Evolutionary conservation across 2,888 invertebrate species (phyloP).

Genomic region (Harmothoe impar): DNA sequence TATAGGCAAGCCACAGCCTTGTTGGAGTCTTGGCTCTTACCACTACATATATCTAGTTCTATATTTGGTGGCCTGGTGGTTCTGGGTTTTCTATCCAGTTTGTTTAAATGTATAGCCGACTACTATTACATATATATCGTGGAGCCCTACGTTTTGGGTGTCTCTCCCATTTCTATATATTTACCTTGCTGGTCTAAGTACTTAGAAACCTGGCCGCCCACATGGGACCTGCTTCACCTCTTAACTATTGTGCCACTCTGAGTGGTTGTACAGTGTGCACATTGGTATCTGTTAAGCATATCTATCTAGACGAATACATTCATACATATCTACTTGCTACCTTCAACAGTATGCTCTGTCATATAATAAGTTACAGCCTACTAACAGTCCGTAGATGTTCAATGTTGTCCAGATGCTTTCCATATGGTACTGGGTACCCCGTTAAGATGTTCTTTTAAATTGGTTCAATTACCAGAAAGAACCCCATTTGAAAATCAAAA

Average conservation of each 20-base stretch:
- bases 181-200: slow-evolving; percentile 52
- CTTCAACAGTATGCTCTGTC: slow-evolving; percentile 55
- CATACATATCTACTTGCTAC: slow-evolving; percentile 56
- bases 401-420: slow-evolving; percentile 57
- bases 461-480: slow-evolving; percentile 22
- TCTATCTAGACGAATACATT: slow-evolving; percentile 59
- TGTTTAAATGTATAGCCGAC: slow-evolving; percentile 57
- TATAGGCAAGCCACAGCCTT: not conserved
- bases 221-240: slow-evolving; percentile 48
- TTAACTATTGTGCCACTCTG: slow-evolving; percentile 61
- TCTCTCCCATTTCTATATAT: slow-evolving; percentile 54
- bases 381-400: slow-evolving; percentile 60
- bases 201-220: slow-evolving; percentile 43
- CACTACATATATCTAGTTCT: slow-evolving; percentile 40
- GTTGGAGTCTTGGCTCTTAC: slow-evolving; percentile 18
- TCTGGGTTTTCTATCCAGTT: slow-evolving; percentile 53
- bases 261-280: slow-evolving; percentile 62
- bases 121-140: slow-evolving; percentile 55
- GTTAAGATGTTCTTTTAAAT: slow-evolving; percentile 2
- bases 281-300: slow-evolving; percentile 62
- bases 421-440: slow-evolving; percentile 55
- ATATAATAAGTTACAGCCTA: slow-evolving; percentile 52
- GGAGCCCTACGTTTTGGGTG: slow-evolving; percentile 56
- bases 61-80: slow-evolving; percentile 57
- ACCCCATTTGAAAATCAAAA: slow-evolving; percentile 14